Percentiles rank a stretch among this genome's conserved stretches.
These are phyloP conservation scores for Dromas ardeola DNA, from an alignment of 2,113 vertebrate genomes.

Conservation along the genomic window DNA sequence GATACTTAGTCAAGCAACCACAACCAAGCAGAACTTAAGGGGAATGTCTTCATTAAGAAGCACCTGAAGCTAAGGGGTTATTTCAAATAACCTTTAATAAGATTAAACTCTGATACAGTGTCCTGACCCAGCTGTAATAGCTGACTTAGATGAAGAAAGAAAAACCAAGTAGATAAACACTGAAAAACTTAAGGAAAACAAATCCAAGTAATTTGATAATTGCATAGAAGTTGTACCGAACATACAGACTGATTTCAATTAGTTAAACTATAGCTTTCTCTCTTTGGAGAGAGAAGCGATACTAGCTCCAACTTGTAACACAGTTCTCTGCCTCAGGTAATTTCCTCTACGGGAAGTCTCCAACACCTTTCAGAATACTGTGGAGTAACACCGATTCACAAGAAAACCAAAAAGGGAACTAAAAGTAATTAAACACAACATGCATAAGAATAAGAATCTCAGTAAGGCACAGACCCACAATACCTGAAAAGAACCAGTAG, in stretches of 20 bases:
- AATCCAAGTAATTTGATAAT: background rate
- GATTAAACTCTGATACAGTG: background rate
- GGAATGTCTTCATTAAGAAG: background rate
- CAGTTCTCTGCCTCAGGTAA: background rate
- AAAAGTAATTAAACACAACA: accelerated
- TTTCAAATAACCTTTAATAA: background rate
- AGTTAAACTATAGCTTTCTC: background rate
- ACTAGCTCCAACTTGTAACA: background rate
- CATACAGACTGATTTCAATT: too few relatives aligned
- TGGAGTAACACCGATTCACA: accelerated
- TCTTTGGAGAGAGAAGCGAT: background rate
- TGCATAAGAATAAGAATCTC: accelerated
- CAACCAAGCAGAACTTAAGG: background rate
- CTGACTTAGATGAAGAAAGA: too few relatives aligned
- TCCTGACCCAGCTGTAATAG: background rate
- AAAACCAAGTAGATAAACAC: background rate
- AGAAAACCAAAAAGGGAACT: accelerated
- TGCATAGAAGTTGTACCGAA: background rate
- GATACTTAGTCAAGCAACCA: background rate
- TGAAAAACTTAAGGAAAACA: background rate
- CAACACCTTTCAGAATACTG: accelerated
- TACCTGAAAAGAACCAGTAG: accelerated
- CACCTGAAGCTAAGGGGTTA: background rate
- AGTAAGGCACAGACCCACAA: background rate
- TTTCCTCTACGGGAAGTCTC: background rate